phyloP scores from a whole-genome alignment of 2,797 vertebrate species.

The Micrastur ruficollis region DNA sequence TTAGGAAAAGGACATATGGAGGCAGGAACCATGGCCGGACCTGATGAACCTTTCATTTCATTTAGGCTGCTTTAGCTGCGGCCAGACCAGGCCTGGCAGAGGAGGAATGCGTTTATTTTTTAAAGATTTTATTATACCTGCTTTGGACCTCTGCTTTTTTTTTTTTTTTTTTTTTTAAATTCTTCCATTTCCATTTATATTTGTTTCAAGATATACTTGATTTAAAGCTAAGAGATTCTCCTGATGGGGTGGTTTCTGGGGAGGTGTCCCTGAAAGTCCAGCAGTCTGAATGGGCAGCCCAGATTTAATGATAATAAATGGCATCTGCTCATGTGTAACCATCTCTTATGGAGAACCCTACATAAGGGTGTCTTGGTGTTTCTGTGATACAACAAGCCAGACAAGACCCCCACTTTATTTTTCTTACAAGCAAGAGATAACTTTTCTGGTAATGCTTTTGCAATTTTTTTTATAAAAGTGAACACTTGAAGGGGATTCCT shows the following conservation, averaged over 20 bases:
- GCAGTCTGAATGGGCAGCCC: not conserved
- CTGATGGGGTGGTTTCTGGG: not conserved
- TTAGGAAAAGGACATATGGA: not conserved
- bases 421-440: not conserved
- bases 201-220: not conserved
- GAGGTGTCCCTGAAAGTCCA: not conserved
- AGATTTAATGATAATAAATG: constrained; percentile 43
- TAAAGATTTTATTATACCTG: not conserved
- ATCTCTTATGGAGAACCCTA: not conserved
- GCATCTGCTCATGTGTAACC: not conserved
- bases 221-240: constrained; percentile 9
- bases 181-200: not conserved
- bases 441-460: not conserved
- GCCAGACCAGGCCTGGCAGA: not conserved
- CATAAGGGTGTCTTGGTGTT: not conserved
- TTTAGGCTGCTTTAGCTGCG: constrained; percentile 6
- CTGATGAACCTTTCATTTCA: constrained; percentile 10
- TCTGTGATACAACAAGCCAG: not conserved
- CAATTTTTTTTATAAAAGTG: not conserved
- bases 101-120: not conserved
- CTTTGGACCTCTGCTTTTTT: not conserved
- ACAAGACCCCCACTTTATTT: not conserved
- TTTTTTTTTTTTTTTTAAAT: not conserved
- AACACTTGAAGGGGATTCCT: not conserved
- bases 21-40: not conserved